phyloP scores from a whole-genome alignment of 2,888 invertebrate species.

The Cephus pygmeus region DNA sequence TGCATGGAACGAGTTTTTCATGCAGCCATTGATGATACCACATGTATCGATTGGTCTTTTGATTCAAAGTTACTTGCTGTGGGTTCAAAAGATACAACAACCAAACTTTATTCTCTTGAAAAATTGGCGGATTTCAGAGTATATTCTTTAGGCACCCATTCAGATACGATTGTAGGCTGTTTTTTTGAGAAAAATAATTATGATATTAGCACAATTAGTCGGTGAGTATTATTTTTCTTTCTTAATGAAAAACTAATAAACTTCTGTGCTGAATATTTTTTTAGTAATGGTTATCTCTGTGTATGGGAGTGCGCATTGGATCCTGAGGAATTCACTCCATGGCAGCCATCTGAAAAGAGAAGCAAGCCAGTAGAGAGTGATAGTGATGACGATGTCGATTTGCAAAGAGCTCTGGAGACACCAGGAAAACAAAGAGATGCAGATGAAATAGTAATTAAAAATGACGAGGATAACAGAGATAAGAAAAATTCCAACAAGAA shows the following conservation, averaged over 20 bases:
- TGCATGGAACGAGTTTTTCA: slow-evolving; percentile 84
- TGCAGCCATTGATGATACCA: slow-evolving; percentile 85
- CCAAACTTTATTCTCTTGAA: slow-evolving; percentile 82
- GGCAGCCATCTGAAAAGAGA: slow-evolving; percentile 68
- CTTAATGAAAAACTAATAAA: not conserved
- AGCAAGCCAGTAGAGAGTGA: slow-evolving; percentile 53
- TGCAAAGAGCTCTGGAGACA: slow-evolving; percentile 70
- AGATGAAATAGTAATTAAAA: slow-evolving; percentile 31
- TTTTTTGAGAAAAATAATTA: slow-evolving; percentile 90
- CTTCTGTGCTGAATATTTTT: slow-evolving; percentile 7
- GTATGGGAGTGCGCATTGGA: slow-evolving; percentile 88
- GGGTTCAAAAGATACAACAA: slow-evolving; percentile 91
- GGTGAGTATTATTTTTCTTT: slow-evolving; percentile 37
- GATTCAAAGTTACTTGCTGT: slow-evolving; percentile 92
- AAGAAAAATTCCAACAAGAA: slow-evolving; percentile 30
- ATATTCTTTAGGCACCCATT: slow-evolving; percentile 85
- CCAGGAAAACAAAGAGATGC: slow-evolving; percentile 60
- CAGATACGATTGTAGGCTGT: slow-evolving; percentile 84
- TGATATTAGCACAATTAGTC: slow-evolving; percentile 83
- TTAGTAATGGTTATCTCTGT: slow-evolving; percentile 83
- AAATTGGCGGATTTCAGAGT: slow-evolving; percentile 79
- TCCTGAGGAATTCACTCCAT: slow-evolving; percentile 74
- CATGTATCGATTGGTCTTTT: slow-evolving; percentile 90
- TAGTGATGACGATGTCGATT: slow-evolving; percentile 75
- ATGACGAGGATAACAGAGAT: slow-evolving; percentile 45